Evolutionary conservation across 2,888 invertebrate genomes (phyloP).

Genomic region (Drosophila maculinotata): DNA sequence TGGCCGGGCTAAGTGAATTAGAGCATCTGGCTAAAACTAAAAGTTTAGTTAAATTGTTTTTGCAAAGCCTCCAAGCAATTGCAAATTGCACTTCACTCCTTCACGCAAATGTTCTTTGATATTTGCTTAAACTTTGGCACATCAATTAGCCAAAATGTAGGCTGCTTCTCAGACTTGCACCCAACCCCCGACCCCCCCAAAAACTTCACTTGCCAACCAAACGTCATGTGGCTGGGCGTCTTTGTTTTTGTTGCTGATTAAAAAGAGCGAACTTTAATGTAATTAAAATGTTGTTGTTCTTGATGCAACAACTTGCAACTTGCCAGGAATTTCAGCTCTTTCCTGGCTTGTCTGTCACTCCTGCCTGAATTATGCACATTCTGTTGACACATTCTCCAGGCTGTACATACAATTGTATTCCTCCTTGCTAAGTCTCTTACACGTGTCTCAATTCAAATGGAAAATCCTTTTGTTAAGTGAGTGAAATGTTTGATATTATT

Average conservation of each 20-base stretch:
- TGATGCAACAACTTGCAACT: slow-evolving; percentile 16
- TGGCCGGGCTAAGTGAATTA: slow-evolving; percentile 57
- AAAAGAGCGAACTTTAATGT: slow-evolving; percentile 39
- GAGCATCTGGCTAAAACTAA: slow-evolving; percentile 57
- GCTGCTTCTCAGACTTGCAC: not conserved
- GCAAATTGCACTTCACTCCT: slow-evolving; percentile 18
- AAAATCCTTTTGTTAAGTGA: slow-evolving; percentile 1
- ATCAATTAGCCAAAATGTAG: slow-evolving; percentile 50
- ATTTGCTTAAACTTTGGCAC: slow-evolving; percentile 49
- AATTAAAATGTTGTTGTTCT: slow-evolving; percentile 43
- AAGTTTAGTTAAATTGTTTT: slow-evolving; percentile 65
- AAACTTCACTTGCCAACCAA: no score
- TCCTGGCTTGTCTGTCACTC: no score
- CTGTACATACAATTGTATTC: slow-evolving; percentile 25
- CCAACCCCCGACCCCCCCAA: no score
- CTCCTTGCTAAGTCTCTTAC: slow-evolving; percentile 11
- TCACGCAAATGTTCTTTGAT: slow-evolving; percentile 24
- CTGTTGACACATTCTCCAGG: slow-evolving; percentile 27
- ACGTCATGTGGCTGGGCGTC: not conserved
- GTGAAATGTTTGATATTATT: slow-evolving; percentile 2
- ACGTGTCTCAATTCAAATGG: slow-evolving; percentile 4
- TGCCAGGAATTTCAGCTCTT: no score
- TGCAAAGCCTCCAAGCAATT: slow-evolving; percentile 48
- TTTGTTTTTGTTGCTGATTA: slow-evolving; percentile 49
- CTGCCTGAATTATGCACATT: slow-evolving; percentile 17